Evolutionary conservation across 2,888 invertebrate species (phyloP).

Genomic region (Heliconius hortense): DNA sequence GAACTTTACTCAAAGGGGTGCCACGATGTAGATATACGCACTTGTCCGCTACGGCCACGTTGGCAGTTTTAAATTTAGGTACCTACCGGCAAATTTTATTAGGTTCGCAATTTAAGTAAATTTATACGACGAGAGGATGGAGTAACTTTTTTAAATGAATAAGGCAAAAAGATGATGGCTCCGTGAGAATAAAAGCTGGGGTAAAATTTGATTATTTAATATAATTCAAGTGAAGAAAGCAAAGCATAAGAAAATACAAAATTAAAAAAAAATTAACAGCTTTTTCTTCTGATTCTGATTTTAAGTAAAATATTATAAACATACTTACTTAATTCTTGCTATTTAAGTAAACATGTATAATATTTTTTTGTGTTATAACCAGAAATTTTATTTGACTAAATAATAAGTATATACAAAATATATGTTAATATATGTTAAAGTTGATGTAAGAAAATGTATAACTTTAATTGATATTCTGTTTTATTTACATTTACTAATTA

Average conservation of each 20-base stretch:
- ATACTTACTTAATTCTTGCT: too few species aligned
- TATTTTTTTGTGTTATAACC: too few species aligned
- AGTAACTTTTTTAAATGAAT: slow-evolving; percentile 3
- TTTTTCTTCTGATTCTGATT: not conserved
- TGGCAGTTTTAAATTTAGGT: slow-evolving; percentile 40
- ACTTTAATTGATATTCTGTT: not conserved
- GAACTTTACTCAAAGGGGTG: slow-evolving; percentile 26
- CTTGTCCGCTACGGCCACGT: slow-evolving; percentile 29
- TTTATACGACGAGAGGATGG: slow-evolving; percentile 6
- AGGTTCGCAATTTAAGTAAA: slow-evolving; percentile 33
- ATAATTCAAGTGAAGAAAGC: not conserved
- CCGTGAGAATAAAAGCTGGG: not conserved
- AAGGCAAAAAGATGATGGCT: not conserved
- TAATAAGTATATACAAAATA: too few species aligned
- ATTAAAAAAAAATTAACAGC: too few species aligned
- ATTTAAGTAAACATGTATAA: too few species aligned
- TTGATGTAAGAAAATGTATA: not conserved
- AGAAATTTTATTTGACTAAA: too few species aligned
- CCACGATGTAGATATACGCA: slow-evolving; percentile 28
- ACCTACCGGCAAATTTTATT: slow-evolving; percentile 29
- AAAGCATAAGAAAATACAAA: not conserved
- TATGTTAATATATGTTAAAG: too few species aligned
- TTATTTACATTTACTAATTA: too few species aligned
- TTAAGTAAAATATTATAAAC: too few species aligned
- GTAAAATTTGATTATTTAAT: not conserved